These are phyloP conservation scores for Chrysolina haemoptera DNA, from an alignment of 2,888 invertebrate genomes.

Conservation along the genomic window DNA sequence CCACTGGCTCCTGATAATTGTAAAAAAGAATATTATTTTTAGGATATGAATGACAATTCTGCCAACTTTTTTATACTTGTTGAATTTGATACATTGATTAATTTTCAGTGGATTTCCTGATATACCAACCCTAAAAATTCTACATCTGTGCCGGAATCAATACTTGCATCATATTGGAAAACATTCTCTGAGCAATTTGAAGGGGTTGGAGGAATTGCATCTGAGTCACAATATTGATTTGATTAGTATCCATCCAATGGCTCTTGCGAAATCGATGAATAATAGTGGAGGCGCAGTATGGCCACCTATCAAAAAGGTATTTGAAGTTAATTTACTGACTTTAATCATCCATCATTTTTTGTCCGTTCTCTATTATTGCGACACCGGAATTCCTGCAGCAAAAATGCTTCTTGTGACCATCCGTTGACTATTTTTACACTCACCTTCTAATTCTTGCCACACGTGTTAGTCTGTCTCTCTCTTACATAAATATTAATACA, in stretches of 20 bases:
- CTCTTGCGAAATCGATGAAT: conserved; percentile 73
- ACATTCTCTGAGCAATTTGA: conserved; percentile 74
- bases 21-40: too few species aligned
- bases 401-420: too few species aligned
- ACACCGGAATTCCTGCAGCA: too few species aligned
- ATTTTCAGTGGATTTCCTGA: conserved; percentile 77
- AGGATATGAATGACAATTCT: too few species aligned
- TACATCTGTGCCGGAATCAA: conserved; percentile 81
- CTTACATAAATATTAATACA: too few species aligned
- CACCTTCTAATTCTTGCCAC: too few species aligned
- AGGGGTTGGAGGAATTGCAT: conserved; percentile 73
- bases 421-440: too few species aligned
- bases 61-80: too few species aligned
- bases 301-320: conserved; percentile 78
- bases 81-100: not conserved
- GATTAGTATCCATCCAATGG: conserved; percentile 70
- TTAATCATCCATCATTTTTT: not conserved
- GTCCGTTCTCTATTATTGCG: too few species aligned
- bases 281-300: conserved; percentile 76
- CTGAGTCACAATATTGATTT: conserved; percentile 78
- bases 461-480: too few species aligned
- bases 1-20: too few species aligned
- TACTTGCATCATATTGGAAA: conserved; percentile 73
- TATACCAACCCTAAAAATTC: conserved; percentile 75
- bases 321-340: conserved; percentile 25